Evolutionary conservation across 2,113 vertebrate species (phyloP).

Genomic region (Coptodon bakossiorum): DNA sequence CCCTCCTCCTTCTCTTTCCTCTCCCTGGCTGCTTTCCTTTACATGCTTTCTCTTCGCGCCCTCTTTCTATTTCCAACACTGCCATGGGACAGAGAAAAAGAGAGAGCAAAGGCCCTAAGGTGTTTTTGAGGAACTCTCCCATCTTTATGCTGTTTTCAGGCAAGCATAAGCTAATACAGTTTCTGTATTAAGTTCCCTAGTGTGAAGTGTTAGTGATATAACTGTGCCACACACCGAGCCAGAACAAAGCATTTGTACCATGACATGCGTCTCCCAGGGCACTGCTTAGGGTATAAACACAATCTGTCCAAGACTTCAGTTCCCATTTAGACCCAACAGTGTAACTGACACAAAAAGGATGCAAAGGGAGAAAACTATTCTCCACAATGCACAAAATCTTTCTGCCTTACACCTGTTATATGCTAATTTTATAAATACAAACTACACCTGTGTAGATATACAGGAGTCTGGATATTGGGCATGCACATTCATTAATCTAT

Average conservation of each 20-base stretch:
- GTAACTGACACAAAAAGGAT: slow-evolving; percentile 19
- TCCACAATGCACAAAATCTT: background rate
- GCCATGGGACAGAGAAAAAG: slow-evolving; percentile 27
- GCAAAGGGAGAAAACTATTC: background rate
- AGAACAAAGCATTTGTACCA: slow-evolving; percentile 51
- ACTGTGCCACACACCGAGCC: slow-evolving; percentile 57
- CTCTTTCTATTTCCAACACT: slow-evolving; percentile 42
- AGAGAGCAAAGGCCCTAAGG: slow-evolving; percentile 28
- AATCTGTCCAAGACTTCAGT: slow-evolving; percentile 43
- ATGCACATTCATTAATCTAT: background rate
- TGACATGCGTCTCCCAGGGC: slow-evolving; percentile 50
- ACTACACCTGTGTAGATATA: background rate
- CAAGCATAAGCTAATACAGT: slow-evolving; percentile 10
- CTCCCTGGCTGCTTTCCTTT: background rate
- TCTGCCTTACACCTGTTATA: background rate
- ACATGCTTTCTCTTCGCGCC: background rate
- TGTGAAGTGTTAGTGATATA: slow-evolving; percentile 55
- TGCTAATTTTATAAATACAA: background rate
- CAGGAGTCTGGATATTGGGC: background rate
- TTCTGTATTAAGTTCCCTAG: slow-evolving; percentile 30
- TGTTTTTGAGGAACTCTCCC: slow-evolving; percentile 47
- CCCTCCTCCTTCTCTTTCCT: background rate
- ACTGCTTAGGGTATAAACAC: slow-evolving; percentile 52
- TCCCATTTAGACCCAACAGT: slow-evolving; percentile 24
- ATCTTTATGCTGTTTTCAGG: slow-evolving; percentile 37